Percentiles rank a stretch among this genome's conserved stretches.
These are phyloP conservation scores for Eucidaris tribuloides DNA, from an alignment of 35 echinoderm and acorn worm genomes.

Conservation along the genomic window DNA sequence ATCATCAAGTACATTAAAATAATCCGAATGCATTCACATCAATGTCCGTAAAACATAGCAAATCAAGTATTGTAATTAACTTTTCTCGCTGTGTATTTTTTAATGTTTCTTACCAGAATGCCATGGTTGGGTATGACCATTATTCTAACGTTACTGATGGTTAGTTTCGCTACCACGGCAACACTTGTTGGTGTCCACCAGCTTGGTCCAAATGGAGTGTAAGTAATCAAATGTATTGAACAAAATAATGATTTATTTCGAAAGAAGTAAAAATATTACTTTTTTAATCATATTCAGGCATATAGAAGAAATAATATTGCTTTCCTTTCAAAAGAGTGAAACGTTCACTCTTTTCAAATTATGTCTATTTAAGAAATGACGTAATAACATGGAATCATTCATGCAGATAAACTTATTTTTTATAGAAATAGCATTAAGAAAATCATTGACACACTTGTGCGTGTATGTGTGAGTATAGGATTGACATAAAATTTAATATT, in stretches of 20 bases:
- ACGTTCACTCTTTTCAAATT: neutral
- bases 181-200: neutral
- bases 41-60: too few relatives aligned
- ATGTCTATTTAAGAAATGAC: neutral
- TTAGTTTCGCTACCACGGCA: neutral
- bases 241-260: neutral
- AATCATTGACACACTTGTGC: too few relatives aligned
- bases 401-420: neutral
- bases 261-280: neutral
- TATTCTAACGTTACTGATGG: neutral
- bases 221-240: neutral
- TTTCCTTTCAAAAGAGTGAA: neutral
- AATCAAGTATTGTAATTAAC: too few relatives aligned
- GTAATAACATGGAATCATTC: neutral
- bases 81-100: too few relatives aligned
- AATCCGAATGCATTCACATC: too few relatives aligned
- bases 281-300: neutral
- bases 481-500: too few relatives aligned
- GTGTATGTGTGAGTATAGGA: too few relatives aligned
- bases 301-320: neutral
- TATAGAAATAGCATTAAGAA: too few relatives aligned
- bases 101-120: too few relatives aligned
- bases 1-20: too few relatives aligned
- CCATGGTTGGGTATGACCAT: constrained; percentile 14
- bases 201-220: constrained; percentile 10